Evolutionary conservation across 2,113 vertebrate species (phyloP), one percentile per base, ranked within the genome.

Genomic region (Gnathonemus longibarbis): DNA sequence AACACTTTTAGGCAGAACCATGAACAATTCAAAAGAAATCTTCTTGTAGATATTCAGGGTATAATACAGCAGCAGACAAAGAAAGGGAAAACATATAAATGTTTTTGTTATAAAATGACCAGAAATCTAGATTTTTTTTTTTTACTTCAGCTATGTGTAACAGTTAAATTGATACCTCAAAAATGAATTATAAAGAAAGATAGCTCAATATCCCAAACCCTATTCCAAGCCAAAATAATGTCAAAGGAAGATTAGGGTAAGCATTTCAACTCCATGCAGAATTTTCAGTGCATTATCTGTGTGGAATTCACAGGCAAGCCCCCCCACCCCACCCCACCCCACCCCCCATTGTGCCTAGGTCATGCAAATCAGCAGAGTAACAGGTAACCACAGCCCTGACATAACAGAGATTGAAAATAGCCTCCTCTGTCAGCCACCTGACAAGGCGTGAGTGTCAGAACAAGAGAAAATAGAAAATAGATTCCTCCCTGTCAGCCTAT

Each of bases 11-110:
- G 83, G 83, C 7, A 85, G 42, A 49, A 11, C 24, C 83, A 48
- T 49, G 83, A 85, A 49, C 83, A 85, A 85, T 85, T 85, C 83
- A 15, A 85, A 15, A n/a, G 19, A 46, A 85, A 85, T 80, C 35
- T 80, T 80, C 35, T 80, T 42, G 35, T 80, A 80, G 13, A 42
- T 80, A 42, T 80, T 42, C 74, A 6, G 74, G 31, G 83, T 49
- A 49, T 48, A 85, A 85, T 85, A 24, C 83, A 85, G 27, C n/a
- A 10, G 19, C 46, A 85, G 4, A 31, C 46, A 49, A 46, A 85
- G 19, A 84, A 85, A n/a, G 8, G 42, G n/a, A 24, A n/a, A 39
- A 85, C 21, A 49, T 11, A 84, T 45, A 3, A 53, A 48, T 13
- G 5, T 85, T 49, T 85, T 49, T 21, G 19, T 42, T 10, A 19